Conservation (phyloP, 2,797 vertebrate genomes). For the Acrossocheilus fasciatus region DNA sequence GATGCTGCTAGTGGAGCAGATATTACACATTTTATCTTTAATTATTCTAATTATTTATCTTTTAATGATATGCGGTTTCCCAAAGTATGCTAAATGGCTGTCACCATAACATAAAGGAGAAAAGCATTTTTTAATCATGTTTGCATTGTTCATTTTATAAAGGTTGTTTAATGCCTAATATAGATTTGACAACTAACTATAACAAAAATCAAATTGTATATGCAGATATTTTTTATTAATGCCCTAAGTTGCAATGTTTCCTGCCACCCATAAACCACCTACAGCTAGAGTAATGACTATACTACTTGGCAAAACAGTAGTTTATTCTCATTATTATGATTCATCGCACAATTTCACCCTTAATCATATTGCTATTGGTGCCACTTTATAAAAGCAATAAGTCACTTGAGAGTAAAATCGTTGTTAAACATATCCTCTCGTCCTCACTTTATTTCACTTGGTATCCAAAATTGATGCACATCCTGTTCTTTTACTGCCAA, state of each 20-base stretch:
- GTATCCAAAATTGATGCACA: neutral
- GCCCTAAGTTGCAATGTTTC: too few species aligned
- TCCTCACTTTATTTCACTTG: neutral
- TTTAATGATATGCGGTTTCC: too few species aligned
- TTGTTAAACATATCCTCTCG: neutral
- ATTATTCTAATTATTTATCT: neutral
- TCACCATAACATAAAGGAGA: neutral
- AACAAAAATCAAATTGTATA: neutral
- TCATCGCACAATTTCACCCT: neutral
- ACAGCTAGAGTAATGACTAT: neutral
- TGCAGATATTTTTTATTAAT: neutral
- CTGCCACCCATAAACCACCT: neutral
- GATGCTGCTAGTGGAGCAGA: neutral
- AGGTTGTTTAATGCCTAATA: neutral
- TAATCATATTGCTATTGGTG: constrained; percentile 1
- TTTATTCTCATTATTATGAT: constrained; percentile 1
- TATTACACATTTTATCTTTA: neutral
- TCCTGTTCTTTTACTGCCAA: neutral
- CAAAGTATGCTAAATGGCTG: neutral
- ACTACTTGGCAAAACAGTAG: neutral
- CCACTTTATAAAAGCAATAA: neutral
- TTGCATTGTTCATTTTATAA: neutral
- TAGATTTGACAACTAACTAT: neutral
- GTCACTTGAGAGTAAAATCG: neutral
- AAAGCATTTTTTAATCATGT: neutral